Evolutionary conservation across 1,140 invertebrate genomes (phyloP), one percentile per base, ranked within the genome.

Genomic region (Varroa destructor): DNA sequence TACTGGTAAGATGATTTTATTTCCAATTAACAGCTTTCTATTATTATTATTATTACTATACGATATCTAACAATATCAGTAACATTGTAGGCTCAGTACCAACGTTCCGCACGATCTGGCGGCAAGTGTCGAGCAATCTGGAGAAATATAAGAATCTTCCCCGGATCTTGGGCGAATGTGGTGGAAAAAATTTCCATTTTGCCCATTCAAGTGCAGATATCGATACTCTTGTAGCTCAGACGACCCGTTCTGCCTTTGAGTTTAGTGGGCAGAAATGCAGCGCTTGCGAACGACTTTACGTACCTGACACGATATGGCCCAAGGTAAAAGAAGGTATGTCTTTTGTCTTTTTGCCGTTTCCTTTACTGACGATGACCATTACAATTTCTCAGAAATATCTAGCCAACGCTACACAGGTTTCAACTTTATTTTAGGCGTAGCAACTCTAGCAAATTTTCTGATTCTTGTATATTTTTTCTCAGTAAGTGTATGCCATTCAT

Each of bases 161-260:
- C 0, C 85, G 93, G 75, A 81, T 99, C 3, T 89, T 97, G 74
- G 89, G 89, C 75, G 96, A 99, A 81, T 98, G 94, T 81, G 96
- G 96, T 57, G 96, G 96, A 1, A 99, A 99, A 81, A 99, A 99
- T 82, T 99, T 90, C 80, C 97, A 99, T 78, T 96, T 99, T 78
- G 82, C 99, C 37, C 96, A 99, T 81, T 84, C 88, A 0, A 87
- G 89, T 40, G 96, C 94, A 14, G 87, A 99, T 81, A 82, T 89
- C 0, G 82, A 87, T 14, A 86, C 87, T 51, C 93, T 95, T 51
- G 85, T 93, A 0, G 86, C 86, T 54, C 85, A 85, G 1, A 96
- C 95, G 0, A 89, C 97, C 73, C 83, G 87, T 72, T 89, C 92
- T 71, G 86, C 95, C 42, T 99, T 97, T 80, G 97, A 99, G 82